Conservation (phyloP, 2,888 invertebrate genomes). For the Synergus gifuensis region DNA sequence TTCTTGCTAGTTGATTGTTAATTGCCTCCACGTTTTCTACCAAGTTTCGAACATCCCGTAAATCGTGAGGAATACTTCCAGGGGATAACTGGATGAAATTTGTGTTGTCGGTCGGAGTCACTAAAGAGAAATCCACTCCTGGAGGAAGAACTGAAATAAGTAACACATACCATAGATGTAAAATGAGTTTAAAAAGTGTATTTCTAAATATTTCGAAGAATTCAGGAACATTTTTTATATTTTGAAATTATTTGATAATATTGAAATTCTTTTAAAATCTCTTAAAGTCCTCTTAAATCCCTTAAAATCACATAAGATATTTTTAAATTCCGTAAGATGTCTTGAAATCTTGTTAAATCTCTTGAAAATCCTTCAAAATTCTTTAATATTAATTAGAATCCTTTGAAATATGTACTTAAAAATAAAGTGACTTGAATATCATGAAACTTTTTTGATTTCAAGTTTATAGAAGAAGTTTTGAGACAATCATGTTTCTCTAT, state of each 20-base stretch:
- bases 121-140: constrained; percentile 67
- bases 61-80: constrained; percentile 47
- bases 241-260: too few relatives aligned
- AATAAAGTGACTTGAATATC: too few relatives aligned
- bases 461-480: too few relatives aligned
- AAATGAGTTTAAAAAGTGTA: too few relatives aligned
- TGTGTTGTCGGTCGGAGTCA: constrained; percentile 54
- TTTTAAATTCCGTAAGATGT: constrained; percentile 3
- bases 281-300: too few relatives aligned
- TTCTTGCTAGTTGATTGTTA: constrained; percentile 67
- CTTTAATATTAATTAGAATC: not conserved
- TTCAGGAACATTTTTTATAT: too few relatives aligned
- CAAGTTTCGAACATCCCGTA: constrained; percentile 63
- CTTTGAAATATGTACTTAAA: too few relatives aligned
- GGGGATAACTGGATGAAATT: constrained; percentile 62
- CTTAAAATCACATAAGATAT: not conserved
- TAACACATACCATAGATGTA: not conserved
- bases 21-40: constrained; percentile 70
- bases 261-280: not conserved
- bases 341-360: constrained; percentile 34
- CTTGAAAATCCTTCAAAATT: constrained; percentile 2
- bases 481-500: too few relatives aligned
- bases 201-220: too few relatives aligned
- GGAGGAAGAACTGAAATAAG: constrained; percentile 39
- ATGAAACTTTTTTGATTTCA: too few relatives aligned